Conservation (phyloP, 2,113 vertebrate species). For the Nothoprocta perdicaria region DNA sequence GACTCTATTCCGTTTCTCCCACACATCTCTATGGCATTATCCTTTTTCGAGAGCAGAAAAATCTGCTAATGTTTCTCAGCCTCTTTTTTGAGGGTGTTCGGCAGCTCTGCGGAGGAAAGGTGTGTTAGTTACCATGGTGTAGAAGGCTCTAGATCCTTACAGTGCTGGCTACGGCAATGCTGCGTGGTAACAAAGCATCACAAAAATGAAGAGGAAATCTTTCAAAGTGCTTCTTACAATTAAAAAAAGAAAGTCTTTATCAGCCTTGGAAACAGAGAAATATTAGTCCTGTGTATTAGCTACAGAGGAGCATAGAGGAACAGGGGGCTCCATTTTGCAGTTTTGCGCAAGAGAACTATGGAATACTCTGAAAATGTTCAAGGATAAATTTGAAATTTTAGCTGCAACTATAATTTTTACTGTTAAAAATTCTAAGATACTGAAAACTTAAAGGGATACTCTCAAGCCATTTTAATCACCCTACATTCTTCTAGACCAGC, state of each 20-base stretch:
- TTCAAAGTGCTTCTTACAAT: neutral
- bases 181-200: neutral
- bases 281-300: neutral
- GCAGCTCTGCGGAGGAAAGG: neutral
- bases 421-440: neutral
- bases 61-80: neutral
- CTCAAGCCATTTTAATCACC: constrained; percentile 8
- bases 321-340: neutral
- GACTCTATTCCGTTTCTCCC: neutral
- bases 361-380: neutral
- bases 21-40: neutral
- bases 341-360: neutral
- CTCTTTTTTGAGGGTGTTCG: neutral
- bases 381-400: neutral
- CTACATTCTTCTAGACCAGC: neutral
- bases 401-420: neutral
- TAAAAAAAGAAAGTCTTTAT: neutral
- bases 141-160: neutral
- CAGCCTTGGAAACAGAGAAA: neutral
- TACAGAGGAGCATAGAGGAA: neutral
- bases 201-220: neutral
- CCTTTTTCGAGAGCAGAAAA: neutral
- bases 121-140: neutral
- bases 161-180: neutral
- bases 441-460: neutral